A percentile compares a stretch with the other conserved stretches of the same genome.
phyloP scores from a whole-genome alignment of 2,113 vertebrate genomes.

The Callocephalon fimbriatum region DNA sequence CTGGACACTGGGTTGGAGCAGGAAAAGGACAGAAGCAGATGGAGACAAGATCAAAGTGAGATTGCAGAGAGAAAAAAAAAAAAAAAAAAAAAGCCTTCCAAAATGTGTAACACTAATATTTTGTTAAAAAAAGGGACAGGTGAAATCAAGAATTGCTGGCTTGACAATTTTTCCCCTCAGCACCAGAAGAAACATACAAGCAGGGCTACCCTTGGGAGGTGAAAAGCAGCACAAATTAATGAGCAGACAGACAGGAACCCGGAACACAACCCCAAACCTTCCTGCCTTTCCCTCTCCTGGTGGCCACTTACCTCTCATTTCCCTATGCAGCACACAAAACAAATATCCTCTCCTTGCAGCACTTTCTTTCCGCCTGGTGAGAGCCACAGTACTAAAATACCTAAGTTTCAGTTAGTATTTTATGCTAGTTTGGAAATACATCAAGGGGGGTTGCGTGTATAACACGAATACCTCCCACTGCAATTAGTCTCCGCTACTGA shows the following conservation, averaged over 20 bases:
- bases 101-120: not conserved
- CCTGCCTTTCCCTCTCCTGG: not conserved
- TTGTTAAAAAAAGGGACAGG: not conserved
- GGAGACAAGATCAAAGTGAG: not conserved
- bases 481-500: not conserved
- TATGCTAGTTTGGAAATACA: not conserved
- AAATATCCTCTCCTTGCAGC: not conserved
- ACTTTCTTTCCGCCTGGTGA: not conserved
- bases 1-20: not conserved
- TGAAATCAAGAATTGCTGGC: not conserved
- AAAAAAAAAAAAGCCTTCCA: fast-evolving
- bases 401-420: not conserved
- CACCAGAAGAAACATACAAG: not conserved
- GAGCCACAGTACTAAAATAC: not conserved
- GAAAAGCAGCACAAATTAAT: not conserved
- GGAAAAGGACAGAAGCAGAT: not conserved
- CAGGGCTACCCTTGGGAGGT: not conserved
- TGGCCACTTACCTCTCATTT: not conserved
- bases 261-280: not conserved
- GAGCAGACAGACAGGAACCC: not conserved
- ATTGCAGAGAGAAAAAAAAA: not conserved
- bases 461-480: not conserved
- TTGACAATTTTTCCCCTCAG: not conserved
- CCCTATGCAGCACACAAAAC: fast-evolving
- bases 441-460: not conserved